Conservation (phyloP, 2,113 vertebrate genomes). For the Pitta sordida region DNA sequence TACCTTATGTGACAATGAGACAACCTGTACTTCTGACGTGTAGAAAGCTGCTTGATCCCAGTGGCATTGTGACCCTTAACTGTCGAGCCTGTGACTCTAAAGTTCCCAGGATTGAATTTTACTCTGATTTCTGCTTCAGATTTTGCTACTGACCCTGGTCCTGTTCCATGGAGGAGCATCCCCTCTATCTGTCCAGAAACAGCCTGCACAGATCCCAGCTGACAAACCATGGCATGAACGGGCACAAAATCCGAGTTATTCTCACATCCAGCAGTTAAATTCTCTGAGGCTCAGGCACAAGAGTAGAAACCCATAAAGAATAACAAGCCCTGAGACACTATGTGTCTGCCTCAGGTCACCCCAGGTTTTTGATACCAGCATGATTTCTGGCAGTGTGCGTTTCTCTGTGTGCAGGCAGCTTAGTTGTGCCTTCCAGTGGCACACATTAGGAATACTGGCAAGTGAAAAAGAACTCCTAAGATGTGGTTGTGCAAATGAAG, state of each 20-base stretch:
- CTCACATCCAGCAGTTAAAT: background rate
- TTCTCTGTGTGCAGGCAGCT: background rate
- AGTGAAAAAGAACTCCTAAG: background rate
- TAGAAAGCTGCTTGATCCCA: background rate
- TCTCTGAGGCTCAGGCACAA: background rate
- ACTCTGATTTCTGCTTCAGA: background rate
- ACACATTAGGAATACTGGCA: background rate
- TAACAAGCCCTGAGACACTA: background rate
- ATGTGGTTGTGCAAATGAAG: background rate
- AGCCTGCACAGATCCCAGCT: background rate
- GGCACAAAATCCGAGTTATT: background rate
- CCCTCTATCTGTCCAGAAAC: background rate
- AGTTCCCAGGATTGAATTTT: background rate
- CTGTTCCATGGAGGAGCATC: background rate
- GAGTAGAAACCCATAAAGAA: background rate
- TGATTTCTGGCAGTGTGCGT: background rate
- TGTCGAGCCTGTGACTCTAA: background rate
- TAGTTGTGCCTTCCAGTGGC: fast-evolving
- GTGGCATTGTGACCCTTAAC: background rate
- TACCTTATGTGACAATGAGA: background rate
- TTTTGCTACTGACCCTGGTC: background rate
- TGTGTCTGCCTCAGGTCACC: background rate
- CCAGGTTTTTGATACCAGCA: background rate
- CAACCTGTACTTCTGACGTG: background rate
- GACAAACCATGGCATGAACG: background rate